These are phyloP conservation scores for Origma solitaria DNA, from an alignment of 2,113 vertebrate genomes.

Conservation along the genomic window DNA sequence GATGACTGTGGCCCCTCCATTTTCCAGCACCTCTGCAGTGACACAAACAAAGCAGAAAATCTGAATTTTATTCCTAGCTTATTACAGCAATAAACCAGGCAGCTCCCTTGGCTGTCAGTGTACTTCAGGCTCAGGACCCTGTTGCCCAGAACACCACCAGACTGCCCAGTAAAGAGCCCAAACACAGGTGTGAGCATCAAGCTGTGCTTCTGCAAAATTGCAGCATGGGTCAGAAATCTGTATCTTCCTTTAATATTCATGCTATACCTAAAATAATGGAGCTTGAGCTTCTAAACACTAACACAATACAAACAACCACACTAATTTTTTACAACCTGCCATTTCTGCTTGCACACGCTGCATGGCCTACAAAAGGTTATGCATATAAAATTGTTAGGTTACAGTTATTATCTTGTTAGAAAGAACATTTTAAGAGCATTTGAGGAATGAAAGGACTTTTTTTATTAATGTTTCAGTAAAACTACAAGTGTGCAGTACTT, in stretches of 20 bases:
- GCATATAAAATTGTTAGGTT: conserved; percentile 38
- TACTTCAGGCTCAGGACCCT: neutral
- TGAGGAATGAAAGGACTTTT: conserved; percentile 14
- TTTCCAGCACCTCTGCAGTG: neutral
- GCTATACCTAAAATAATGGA: neutral
- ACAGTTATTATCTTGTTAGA: conserved; percentile 32
- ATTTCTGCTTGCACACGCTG: neutral
- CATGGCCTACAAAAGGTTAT: conserved; percentile 34
- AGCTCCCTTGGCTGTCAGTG: neutral
- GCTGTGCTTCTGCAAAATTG: neutral
- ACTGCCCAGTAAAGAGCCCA: neutral
- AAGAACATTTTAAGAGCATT: conserved; percentile 20
- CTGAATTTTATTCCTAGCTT: neutral
- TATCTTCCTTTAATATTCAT: neutral
- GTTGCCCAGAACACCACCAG: neutral
- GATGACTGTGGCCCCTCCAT: neutral
- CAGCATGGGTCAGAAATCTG: neutral
- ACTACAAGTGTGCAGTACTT: neutral
- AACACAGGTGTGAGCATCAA: neutral
- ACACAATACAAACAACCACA: neutral
- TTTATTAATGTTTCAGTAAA: conserved; percentile 29
- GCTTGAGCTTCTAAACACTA: neutral
- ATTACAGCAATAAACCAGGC: neutral
- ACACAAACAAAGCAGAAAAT: neutral
- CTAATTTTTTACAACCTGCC: conserved; percentile 8